These are phyloP conservation scores for Oreochromis spilurus DNA, from an alignment of 2,113 vertebrate species.

Conservation along the genomic window DNA sequence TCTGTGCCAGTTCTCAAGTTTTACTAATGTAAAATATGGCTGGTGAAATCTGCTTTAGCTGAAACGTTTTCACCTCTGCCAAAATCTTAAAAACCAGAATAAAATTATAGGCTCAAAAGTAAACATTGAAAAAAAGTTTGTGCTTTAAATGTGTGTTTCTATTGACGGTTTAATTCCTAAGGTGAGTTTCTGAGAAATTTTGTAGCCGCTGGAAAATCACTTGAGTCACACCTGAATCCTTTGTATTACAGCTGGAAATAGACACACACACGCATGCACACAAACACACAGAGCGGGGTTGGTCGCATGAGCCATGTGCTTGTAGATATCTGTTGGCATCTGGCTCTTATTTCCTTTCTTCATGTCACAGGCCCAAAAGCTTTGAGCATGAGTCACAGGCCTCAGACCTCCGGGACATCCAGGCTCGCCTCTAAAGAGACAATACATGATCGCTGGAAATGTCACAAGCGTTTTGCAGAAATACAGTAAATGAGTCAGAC, in stretches of 20 bases:
- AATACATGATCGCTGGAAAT: slow-evolving; percentile 40
- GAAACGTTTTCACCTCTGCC: slow-evolving; percentile 7
- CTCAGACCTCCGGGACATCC: slow-evolving; percentile 61
- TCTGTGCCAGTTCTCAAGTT: slow-evolving; percentile 10
- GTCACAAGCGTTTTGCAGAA: slow-evolving; percentile 26
- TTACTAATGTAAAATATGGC: slow-evolving; percentile 38
- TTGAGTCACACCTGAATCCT: slow-evolving; percentile 46
- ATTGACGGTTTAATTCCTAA: neutral
- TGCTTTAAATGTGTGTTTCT: neutral
- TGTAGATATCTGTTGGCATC: slow-evolving; percentile 74
- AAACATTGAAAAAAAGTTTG: slow-evolving; percentile 19
- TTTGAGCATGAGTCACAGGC: slow-evolving; percentile 71
- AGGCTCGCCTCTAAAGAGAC: slow-evolving; percentile 47
- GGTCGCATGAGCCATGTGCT: slow-evolving; percentile 68
- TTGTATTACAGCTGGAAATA: slow-evolving; percentile 2
- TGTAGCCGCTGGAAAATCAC: slow-evolving; percentile 35
- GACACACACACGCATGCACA: neutral
- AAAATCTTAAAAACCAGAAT: slow-evolving; percentile 12
- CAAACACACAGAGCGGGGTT: neutral
- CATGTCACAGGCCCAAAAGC: slow-evolving; percentile 61
- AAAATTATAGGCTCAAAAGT: slow-evolving; percentile 20
- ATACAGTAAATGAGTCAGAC: neutral
- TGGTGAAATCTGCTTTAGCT: slow-evolving; percentile 28
- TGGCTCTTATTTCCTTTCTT: slow-evolving; percentile 76
- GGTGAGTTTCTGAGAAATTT: neutral